Conservation (phyloP, 2,113 vertebrate species). For the Ornithorhynchus anatinus region DNA sequence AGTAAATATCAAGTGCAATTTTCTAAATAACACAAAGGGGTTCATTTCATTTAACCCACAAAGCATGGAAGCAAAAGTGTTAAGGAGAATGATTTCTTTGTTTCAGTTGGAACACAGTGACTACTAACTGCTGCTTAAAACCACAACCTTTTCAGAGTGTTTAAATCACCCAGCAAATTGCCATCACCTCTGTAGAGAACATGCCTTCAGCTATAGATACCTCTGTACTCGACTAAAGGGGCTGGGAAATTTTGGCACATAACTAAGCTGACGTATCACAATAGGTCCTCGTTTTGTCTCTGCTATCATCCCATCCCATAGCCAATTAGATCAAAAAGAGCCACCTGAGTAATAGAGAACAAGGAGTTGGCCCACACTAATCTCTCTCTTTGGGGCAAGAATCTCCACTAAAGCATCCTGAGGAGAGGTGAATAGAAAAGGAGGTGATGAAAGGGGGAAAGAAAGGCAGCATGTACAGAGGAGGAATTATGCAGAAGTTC, state of each 20-base stretch:
- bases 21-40: neutral
- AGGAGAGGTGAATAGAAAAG: constrained; percentile 39
- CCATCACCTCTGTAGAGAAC: neutral
- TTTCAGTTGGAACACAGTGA: neutral
- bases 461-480: constrained; percentile 56
- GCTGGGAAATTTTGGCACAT: neutral
- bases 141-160: neutral
- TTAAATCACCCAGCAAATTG: constrained; percentile 7
- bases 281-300: neutral
- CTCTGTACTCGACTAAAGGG: neutral
- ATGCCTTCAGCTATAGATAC: neutral
- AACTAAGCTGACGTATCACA: neutral
- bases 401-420: constrained; percentile 71
- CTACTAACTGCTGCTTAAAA: neutral
- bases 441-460: constrained; percentile 23
- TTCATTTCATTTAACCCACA: neutral
- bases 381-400: constrained; percentile 17
- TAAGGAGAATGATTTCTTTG: neutral
- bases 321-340: neutral
- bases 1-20: neutral
- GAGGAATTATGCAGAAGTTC: constrained; percentile 83
- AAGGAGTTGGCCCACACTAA: neutral
- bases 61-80: neutral
- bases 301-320: neutral
- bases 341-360: neutral